Evolutionary conservation across 2,888 invertebrate genomes (phyloP), one percentile per base, ranked within the genome.

Genomic region (Anaspis maculata): DNA sequence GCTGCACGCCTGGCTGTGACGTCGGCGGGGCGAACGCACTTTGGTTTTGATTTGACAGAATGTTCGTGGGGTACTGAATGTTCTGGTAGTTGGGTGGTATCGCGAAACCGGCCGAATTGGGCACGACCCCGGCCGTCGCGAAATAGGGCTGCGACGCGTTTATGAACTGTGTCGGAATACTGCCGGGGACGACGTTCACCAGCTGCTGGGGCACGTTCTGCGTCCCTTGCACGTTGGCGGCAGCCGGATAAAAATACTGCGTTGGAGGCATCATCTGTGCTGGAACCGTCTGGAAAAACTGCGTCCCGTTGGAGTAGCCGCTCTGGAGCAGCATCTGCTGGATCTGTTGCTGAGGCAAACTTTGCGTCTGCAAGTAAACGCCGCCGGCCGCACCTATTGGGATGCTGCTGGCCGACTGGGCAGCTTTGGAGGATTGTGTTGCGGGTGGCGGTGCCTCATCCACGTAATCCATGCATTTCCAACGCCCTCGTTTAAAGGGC

Each of bases 401-500:
- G 37, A 56, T 45, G 48, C 54, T 50, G 34, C 55, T 49, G 28
- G 51, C 34, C 49, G 63, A 58, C 57, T 59, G 60, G 2, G 57
- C 48, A 14, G 48, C 38, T 44, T 56, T 52, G 15, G 42, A 34
- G 13, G 44, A 41, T 13, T 34, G 32, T 1, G 51, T 39, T 14
- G 51, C 49, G 2, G 51, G 50, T 1, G 62, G 57, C 3, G 64
- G 64, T 12, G 76, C 74, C 44, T 80, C 77, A 61, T 83, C 82
- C 42, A 80, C 69, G 59, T 79, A 84, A 63, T 84, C 83, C 75
- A 80, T 77, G 58, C 83, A 83, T 52, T 76, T 74, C 84, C 84
- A 84, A 46, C 83, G 67, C 23, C 83, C 84, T 30, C 83, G 67
- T 52, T 78, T 76, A 54, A 82, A 83, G 2, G 83, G 83, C 57